Conservation (phyloP, 2,113 vertebrate genomes). For the Phrynosoma platyrhinos region DNA sequence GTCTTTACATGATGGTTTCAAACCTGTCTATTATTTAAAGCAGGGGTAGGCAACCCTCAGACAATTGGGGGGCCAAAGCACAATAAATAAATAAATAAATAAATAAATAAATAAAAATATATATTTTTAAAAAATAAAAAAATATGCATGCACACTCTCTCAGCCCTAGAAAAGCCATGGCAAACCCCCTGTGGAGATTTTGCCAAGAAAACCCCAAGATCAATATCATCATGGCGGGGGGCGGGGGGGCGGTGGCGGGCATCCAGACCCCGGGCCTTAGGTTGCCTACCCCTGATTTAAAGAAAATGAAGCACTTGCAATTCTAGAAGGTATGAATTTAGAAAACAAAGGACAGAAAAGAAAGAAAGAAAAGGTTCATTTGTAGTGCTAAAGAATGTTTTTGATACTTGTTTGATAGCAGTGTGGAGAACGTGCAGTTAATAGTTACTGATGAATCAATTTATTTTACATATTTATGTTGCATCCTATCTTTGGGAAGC, state of each 20-base stretch:
- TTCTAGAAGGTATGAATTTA: not conserved
- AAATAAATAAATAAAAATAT: too few relatives aligned
- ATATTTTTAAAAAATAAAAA: too few relatives aligned
- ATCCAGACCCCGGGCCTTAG: too few relatives aligned
- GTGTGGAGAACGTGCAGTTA: constrained; percentile 12
- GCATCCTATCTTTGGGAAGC: not conserved
- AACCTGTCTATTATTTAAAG: not conserved
- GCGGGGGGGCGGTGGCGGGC: too few relatives aligned
- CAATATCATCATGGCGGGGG: too few relatives aligned
- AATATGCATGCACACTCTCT: too few relatives aligned
- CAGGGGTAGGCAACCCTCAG: too few relatives aligned
- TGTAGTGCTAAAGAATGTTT: constrained; percentile 10
- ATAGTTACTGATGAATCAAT: constrained; percentile 3
- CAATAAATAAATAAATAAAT: too few relatives aligned
- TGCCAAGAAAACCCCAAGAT: too few relatives aligned
- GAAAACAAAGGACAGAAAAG: constrained; percentile 14
- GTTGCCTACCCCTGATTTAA: not conserved
- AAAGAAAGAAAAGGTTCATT: not conserved
- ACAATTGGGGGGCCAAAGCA: too few relatives aligned
- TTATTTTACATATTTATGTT: not conserved
- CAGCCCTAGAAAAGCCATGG: too few relatives aligned
- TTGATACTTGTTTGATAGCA: not conserved
- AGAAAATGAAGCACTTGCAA: not conserved
- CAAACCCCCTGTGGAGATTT: too few relatives aligned
- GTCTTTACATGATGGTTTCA: not conserved